phyloP scores from a whole-genome alignment of 1,140 invertebrate genomes.

The Bombus breviceps region DNA sequence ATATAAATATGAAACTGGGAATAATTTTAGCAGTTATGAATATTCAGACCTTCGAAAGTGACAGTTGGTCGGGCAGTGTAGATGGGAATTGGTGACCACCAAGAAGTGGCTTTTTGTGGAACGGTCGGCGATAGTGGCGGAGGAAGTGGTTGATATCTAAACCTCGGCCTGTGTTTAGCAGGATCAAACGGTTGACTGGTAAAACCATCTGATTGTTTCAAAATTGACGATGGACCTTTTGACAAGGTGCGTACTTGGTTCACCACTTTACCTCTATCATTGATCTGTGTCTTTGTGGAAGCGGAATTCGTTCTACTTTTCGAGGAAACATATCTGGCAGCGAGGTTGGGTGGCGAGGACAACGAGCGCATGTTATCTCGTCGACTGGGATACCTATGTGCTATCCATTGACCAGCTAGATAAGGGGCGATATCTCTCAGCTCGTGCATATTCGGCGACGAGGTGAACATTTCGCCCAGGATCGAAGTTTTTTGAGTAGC shows the following conservation, averaged over 20 bases:
- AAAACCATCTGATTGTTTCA: constrained; percentile 84
- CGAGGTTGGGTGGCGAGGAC: constrained; percentile 82
- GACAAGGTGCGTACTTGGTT: constrained; percentile 31
- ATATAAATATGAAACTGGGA: background rate
- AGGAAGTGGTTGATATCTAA: constrained; percentile 88
- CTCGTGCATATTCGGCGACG: constrained; percentile 90
- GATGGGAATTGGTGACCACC: constrained; percentile 82
- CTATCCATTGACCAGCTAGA: constrained; percentile 89
- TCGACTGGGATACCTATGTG: constrained; percentile 87
- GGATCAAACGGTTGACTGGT: constrained; percentile 89
- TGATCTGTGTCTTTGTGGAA: constrained; percentile 43
- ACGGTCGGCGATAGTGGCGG: constrained; percentile 73
- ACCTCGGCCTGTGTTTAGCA: constrained; percentile 88
- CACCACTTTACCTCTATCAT: background rate
- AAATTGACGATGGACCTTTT: constrained; percentile 83
- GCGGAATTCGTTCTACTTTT: background rate
- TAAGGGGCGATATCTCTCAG: constrained; percentile 90
- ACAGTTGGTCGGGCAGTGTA: constrained; percentile 86
- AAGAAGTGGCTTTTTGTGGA: constrained; percentile 78
- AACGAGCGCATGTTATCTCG: constrained; percentile 86
- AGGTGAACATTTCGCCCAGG: constrained; percentile 91
- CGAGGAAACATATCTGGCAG: constrained; percentile 49
- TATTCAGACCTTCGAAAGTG: constrained; percentile 89
- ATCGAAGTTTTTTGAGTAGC: constrained; percentile 83
- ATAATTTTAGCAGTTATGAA: background rate